Evolutionary conservation across 2,888 invertebrate species (phyloP).

Genomic region (Clusia tigrina): DNA sequence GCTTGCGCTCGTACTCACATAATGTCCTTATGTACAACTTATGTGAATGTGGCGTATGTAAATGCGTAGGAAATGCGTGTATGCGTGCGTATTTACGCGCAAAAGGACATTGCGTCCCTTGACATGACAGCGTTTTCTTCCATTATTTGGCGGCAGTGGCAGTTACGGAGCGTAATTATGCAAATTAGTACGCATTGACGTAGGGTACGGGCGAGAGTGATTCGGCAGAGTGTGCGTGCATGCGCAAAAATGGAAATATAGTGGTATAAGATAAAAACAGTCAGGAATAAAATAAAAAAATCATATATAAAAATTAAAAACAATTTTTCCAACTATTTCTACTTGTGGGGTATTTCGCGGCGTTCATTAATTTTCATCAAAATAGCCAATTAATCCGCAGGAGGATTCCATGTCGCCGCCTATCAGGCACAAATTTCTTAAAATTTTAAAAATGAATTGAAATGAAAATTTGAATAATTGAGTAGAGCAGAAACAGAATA

Average conservation of each 20-base stretch:
- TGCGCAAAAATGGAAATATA: not conserved
- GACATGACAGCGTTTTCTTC: not conserved
- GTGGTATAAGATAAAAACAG: not conserved
- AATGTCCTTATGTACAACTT: not conserved
- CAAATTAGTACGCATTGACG: constrained; percentile 3
- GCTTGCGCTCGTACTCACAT: not conserved
- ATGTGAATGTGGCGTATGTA: not conserved
- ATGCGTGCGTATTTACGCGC: constrained; percentile 1
- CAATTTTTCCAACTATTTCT: not conserved
- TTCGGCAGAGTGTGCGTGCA: not conserved
- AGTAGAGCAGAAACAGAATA: too few species aligned
- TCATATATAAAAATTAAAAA: not conserved
- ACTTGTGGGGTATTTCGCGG: not conserved
- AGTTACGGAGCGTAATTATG: constrained; percentile 2
- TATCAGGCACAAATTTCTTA: constrained; percentile 2
- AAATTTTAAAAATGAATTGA: too few species aligned
- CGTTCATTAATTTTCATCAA: constrained; percentile 8
- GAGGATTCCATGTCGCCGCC: not conserved
- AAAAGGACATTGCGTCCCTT: constrained; percentile 53
- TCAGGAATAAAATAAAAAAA: not conserved
- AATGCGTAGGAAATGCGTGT: not conserved
- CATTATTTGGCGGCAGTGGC: not conserved
- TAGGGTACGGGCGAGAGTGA: not conserved
- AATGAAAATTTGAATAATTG: too few species aligned
- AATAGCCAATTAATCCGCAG: not conserved